Percentiles rank a stretch among this genome's conserved stretches.
These are phyloP conservation scores for Drosophila bocqueti DNA, from an alignment of 1,140 invertebrate species.

Conservation along the genomic window DNA sequence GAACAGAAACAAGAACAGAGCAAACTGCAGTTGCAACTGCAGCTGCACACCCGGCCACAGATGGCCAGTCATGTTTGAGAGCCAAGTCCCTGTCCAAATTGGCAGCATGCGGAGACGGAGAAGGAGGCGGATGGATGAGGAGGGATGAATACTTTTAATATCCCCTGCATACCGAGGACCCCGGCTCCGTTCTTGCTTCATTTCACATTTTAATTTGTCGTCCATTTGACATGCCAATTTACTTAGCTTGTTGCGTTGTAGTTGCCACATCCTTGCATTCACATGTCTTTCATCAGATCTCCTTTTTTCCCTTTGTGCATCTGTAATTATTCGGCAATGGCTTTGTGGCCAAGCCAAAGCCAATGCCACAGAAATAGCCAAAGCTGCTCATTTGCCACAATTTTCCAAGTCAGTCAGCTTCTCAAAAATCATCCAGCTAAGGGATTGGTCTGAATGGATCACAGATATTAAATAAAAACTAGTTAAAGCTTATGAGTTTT, in stretches of 20 bases:
- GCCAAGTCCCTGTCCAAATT: slow-evolving; percentile 31
- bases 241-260: slow-evolving; percentile 27
- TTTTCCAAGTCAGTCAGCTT: not conserved
- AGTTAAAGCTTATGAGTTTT: slow-evolving; percentile 49
- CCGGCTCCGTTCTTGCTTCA: slow-evolving; percentile 46
- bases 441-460: not conserved
- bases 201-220: slow-evolving; percentile 75
- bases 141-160: slow-evolving; percentile 48
- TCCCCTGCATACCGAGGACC: slow-evolving; percentile 18
- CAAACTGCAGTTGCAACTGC: slow-evolving; percentile 37
- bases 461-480: slow-evolving; percentile 34
- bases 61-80: slow-evolving; percentile 57
- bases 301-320: slow-evolving; percentile 38
- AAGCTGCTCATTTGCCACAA: slow-evolving; percentile 53
- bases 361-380: slow-evolving; percentile 48
- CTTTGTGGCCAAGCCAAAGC: slow-evolving; percentile 17
- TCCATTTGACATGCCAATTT: slow-evolving; percentile 34
- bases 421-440: slow-evolving; percentile 3
- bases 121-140: not conserved
- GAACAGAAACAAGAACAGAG: slow-evolving; percentile 24
- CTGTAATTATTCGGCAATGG: slow-evolving; percentile 24
- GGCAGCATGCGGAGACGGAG: not conserved
- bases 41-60: slow-evolving; percentile 21
- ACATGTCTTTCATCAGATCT: slow-evolving; percentile 48
- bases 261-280: slow-evolving; percentile 33